phyloP scores from a whole-genome alignment of 2,888 invertebrate genomes.

The Coelopa pilipes region DNA sequence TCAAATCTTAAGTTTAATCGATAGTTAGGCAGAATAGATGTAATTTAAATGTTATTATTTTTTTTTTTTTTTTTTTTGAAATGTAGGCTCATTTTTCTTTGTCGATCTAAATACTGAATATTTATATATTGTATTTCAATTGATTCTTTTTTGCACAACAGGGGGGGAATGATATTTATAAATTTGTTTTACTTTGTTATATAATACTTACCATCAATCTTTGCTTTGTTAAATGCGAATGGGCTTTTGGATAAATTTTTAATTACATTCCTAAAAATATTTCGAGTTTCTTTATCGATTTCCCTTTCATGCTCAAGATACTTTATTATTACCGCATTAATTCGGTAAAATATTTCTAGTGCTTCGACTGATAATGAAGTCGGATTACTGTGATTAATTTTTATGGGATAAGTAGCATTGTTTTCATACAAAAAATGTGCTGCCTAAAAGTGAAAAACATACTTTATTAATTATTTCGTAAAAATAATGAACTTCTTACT shows the following conservation, averaged over 20 bases:
- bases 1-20: no score
- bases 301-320: slow-evolving; percentile 81
- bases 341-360: slow-evolving; percentile 84
- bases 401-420: slow-evolving; percentile 84
- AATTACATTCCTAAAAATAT: slow-evolving; percentile 69
- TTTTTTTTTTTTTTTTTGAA: no score
- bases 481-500: slow-evolving; percentile 59
- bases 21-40: no score
- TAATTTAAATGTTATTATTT: no score
- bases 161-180: no score
- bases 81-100: no score
- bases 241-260: slow-evolving; percentile 67
- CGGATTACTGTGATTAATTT: slow-evolving; percentile 86
- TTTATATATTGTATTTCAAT: no score
- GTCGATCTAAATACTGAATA: no score
- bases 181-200: not conserved
- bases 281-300: slow-evolving; percentile 72
- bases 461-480: not conserved
- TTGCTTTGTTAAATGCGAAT: slow-evolving; percentile 68
- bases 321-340: slow-evolving; percentile 90
- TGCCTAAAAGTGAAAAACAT: slow-evolving; percentile 69
- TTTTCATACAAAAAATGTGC: slow-evolving; percentile 81
- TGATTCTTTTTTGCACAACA: no score
- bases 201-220: slow-evolving; percentile 59
- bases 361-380: slow-evolving; percentile 88